Evolutionary conservation across 1,140 invertebrate species (phyloP), one percentile per base, ranked within the genome.

Genomic region (Venustaconcha ellipsiformis): DNA sequence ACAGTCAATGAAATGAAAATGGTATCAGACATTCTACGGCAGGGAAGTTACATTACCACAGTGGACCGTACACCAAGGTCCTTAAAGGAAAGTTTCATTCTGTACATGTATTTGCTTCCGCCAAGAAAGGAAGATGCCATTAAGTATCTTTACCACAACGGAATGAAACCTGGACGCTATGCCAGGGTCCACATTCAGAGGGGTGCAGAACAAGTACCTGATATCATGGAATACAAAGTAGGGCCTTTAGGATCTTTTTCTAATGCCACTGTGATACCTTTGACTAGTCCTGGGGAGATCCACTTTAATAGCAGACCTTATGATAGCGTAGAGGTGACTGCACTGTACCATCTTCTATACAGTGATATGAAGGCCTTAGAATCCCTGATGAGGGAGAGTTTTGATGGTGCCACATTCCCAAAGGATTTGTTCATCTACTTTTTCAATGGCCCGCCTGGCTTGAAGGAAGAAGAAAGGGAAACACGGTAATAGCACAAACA

Each of bases 301-400:
- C 59, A 70, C 20, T 76, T 76, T 63, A 76, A 76, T 68, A 70
- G 67, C n/a, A 59, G 74, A 68, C 74, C 74, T 23, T 76, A 76
- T 59, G 74, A 76, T 15, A 13, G 14, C 4, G 14, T 76, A 48
- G 74, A 76, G 17, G 56, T 76, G 11, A 30, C 30, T 0, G 67
- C 62, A 4, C 70, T 76, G 68, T 58, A 55, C 26, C 12, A 70
- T 14, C 30, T 76, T 18, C 23, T 76, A 5, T 3, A 18, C n/a
- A 6, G 18, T 26, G 66, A 76, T 55, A 20, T 76, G 15, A 57
- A 58, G 17, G 66, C 37, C 14, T 62, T 76, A 6, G 68, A 26
- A 18, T 62, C 67, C 0, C 30, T 76, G 4, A 76, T 76, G 12
- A 63, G 48, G n/a, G 74, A 76, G 59, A 76, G 74, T 48, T 76